Evolutionary conservation across 1,140 invertebrate species (phyloP), one percentile per base, ranked within the genome.

Genomic region (Sogatella furcifera): DNA sequence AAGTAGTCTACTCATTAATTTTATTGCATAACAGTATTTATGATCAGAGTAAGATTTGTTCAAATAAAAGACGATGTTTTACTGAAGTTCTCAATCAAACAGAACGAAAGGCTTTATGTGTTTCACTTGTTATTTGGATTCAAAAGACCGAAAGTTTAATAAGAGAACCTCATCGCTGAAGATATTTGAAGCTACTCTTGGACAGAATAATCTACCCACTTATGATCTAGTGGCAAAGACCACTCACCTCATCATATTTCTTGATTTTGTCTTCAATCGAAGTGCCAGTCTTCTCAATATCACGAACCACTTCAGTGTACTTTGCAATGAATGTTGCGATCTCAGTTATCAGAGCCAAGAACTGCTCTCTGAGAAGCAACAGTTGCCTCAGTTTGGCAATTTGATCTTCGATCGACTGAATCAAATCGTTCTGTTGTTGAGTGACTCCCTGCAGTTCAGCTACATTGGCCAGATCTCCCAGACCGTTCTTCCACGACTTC

Each of bases 211-310:
- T 14, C 54, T 53, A n/a, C n/a, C n/a, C 11, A 56, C 49, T 6
- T 56, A 11, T 2, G n/a, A 15, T 3, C 2, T 28, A 4, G 24
- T 28, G 6, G 6, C 24, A 28, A 28, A 28, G 6, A 4, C 42
- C 22, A 66, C 63, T 72, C 19, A 81, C 83, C 65, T 92, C 87
- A 70, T 93, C 86, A 65, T 94, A 95, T 61, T 85, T 84, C 65
- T 89, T 87, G 43, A 97, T 90, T 70, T 94, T 94, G 38, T 93
- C 90, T 70, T 91, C 84, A 5, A 89, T 80, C 0, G 87, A 83
- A 42, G 85, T 82, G 31, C 85, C 86, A 1, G 84, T 82, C 68
- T 85, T 87, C 69, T 95, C 89, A 63, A 95, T 88, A 62, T 91
- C 87, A 15, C 84, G 79, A 0, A 95, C 84, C 10, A 94, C 81